phyloP scores from a whole-genome alignment of 2,888 invertebrate genomes.

The Smittia aterrima region DNA sequence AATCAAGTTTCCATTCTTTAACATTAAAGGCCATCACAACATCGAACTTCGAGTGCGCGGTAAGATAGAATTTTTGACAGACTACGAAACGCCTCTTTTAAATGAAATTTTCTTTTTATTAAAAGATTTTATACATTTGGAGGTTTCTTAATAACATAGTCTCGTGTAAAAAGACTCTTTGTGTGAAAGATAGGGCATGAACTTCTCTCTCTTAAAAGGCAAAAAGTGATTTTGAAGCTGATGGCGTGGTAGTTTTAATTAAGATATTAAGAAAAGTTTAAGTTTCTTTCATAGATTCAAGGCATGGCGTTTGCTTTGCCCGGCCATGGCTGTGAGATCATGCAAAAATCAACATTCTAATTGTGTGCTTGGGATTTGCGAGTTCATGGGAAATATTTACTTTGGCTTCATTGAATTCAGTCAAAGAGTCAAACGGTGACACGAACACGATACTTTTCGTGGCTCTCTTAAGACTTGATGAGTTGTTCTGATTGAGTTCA shows the following conservation, averaged over 20 bases:
- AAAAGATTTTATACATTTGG: constrained; percentile 15
- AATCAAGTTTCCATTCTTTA: not conserved
- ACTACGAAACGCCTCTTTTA: constrained; percentile 32
- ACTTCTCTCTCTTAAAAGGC: constrained; percentile 15
- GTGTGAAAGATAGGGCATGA: constrained; percentile 28
- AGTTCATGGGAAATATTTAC: not conserved
- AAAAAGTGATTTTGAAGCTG: constrained; percentile 20
- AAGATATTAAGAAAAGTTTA: constrained; percentile 26
- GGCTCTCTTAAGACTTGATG: too few species aligned
- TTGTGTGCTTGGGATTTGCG: too few species aligned
- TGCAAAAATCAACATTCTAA: not conserved
- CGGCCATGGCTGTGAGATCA: not conserved
- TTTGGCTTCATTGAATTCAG: not conserved
- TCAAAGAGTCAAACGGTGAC: too few species aligned
- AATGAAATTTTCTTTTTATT: constrained; percentile 35
- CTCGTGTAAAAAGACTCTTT: constrained; percentile 17
- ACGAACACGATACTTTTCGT: too few species aligned
- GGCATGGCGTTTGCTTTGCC: not conserved
- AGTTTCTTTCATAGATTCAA: not conserved
- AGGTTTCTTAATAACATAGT: constrained; percentile 35
- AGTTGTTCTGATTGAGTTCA: too few species aligned
- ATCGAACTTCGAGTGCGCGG: constrained; percentile 13
- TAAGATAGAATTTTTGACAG: constrained; percentile 36
- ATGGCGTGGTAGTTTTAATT: constrained; percentile 34
- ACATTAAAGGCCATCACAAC: constrained; percentile 8